phyloP scores from a whole-genome alignment of 2,797 vertebrate genomes.

The Anguilla pacifica region DNA sequence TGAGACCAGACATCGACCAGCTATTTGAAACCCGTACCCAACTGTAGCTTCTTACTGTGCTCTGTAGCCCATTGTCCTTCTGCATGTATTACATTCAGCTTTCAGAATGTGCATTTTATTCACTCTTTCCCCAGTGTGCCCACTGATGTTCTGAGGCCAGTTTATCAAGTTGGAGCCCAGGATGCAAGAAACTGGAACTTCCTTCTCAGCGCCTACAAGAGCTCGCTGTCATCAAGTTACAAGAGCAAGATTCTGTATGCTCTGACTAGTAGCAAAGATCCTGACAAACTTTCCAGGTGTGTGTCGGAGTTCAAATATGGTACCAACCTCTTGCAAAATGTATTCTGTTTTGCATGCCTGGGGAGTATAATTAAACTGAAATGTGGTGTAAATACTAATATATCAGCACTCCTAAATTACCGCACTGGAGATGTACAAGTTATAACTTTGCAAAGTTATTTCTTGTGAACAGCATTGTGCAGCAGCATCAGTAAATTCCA shows the following conservation, averaged over 20 bases:
- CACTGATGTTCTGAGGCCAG: slow-evolving; percentile 31
- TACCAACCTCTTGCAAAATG: background rate
- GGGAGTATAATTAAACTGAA: background rate
- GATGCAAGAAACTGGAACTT: slow-evolving; percentile 29
- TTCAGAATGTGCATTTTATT: background rate
- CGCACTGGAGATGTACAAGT: background rate
- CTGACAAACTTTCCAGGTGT: slow-evolving; percentile 33
- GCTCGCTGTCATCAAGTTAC: slow-evolving; percentile 33
- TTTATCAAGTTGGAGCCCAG: slow-evolving; percentile 34
- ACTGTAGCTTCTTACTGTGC: background rate
- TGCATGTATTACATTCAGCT: background rate
- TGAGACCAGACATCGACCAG: background rate
- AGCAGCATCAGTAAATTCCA: background rate
- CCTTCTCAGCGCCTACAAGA: slow-evolving; percentile 28
- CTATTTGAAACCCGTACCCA: background rate
- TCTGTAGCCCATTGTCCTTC: background rate
- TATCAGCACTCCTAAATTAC: background rate
- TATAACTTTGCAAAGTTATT: background rate
- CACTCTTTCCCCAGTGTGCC: slow-evolving; percentile 26
- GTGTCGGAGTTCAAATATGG: background rate
- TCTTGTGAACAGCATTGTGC: background rate
- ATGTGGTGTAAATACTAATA: background rate
- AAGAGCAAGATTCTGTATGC: slow-evolving; percentile 36
- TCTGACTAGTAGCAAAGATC: slow-evolving; percentile 30
- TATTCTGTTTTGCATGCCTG: background rate